phyloP scores from a whole-genome alignment of 2,797 vertebrate species.

The Trachurus trachurus region DNA sequence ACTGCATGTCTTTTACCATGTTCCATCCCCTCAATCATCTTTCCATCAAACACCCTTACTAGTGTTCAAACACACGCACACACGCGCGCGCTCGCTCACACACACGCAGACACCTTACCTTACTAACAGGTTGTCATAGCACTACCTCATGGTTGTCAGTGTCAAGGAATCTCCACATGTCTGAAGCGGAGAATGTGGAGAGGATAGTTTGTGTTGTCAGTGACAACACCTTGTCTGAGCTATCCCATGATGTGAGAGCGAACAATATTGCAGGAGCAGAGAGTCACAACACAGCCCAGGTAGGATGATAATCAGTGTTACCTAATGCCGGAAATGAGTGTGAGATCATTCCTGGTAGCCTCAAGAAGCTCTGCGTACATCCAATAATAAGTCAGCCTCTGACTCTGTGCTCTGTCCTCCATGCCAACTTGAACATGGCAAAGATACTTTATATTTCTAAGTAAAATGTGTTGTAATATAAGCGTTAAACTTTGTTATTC shows the following conservation, averaged over 20 bases:
- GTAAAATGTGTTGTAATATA: neutral
- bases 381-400: neutral
- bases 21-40: conserved; percentile 79
- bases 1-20: conserved; percentile 71
- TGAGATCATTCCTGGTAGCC: conserved; percentile 48
- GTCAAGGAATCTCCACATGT: conserved; percentile 74
- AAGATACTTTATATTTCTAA: neutral
- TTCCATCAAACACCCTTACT: conserved; percentile 72
- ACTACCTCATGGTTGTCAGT: conserved; percentile 69
- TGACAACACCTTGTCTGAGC: conserved; percentile 74
- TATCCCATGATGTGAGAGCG: conserved; percentile 52
- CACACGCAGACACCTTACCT: conserved; percentile 43
- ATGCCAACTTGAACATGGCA: neutral
- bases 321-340: conserved; percentile 59
- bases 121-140: conserved; percentile 82
- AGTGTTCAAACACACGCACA: conserved; percentile 26
- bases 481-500: neutral
- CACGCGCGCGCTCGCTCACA: conserved; percentile 29
- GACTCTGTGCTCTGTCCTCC: neutral
- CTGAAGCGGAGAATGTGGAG: conserved; percentile 59
- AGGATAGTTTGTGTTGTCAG: conserved; percentile 74
- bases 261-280: conserved; percentile 60
- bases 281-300: conserved; percentile 39
- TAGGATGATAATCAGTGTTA: conserved; percentile 62
- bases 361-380: neutral